These are phyloP conservation scores for Pitangus sulphuratus DNA, from an alignment of 2,797 vertebrate species.

Conservation along the genomic window DNA sequence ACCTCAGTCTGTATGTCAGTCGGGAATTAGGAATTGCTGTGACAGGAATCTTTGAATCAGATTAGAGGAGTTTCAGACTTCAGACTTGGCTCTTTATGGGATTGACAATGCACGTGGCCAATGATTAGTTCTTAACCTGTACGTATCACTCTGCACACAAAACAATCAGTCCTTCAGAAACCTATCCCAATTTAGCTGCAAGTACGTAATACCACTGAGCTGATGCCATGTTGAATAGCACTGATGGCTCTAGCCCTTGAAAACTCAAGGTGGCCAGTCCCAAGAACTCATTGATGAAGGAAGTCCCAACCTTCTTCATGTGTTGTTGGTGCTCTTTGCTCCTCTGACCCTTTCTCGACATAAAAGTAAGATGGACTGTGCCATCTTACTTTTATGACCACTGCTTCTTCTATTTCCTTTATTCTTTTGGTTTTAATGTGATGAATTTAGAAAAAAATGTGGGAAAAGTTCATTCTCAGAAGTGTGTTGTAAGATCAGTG, in stretches of 20 bases:
- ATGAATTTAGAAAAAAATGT: not conserved
- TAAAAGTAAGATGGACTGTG: not conserved
- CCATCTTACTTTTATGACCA: not conserved
- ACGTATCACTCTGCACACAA: not conserved
- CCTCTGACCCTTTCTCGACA: not conserved
- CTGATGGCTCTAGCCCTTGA: not conserved
- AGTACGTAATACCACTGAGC: not conserved
- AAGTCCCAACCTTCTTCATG: not conserved
- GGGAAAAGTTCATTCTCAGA: not conserved
- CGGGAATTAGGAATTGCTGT: not conserved
- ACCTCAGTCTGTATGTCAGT: not conserved
- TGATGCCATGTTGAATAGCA: fast-evolving
- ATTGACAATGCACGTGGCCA: not conserved
- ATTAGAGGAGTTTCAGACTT: not conserved
- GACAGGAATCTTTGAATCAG: not conserved
- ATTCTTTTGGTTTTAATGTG: not conserved
- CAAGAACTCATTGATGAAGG: not conserved
- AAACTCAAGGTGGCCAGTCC: not conserved
- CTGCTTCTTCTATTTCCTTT: not conserved
- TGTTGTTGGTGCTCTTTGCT: not conserved
- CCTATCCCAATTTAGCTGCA: not conserved
- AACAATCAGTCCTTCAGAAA: not conserved
- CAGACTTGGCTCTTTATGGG: not conserved
- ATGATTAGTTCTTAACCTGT: not conserved
- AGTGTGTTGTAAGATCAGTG: not conserved